Conservation (phyloP, 2,113 vertebrate species). For the Microtus oregoni region DNA sequence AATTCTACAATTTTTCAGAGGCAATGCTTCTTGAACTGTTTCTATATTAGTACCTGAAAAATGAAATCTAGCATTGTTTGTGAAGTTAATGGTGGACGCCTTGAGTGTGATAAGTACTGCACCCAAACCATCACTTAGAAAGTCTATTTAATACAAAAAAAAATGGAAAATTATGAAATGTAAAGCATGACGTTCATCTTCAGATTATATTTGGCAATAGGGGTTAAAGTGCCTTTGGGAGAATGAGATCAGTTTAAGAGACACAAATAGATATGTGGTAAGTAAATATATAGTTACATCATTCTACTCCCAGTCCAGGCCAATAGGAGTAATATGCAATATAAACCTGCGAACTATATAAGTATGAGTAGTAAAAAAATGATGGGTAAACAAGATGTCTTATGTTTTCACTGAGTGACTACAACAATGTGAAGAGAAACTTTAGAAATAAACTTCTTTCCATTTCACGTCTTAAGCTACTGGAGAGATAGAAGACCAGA, state of each 20-base stretch:
- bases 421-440: background rate
- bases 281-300: background rate
- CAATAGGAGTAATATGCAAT: background rate
- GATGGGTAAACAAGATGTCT: background rate
- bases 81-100: background rate
- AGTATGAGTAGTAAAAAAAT: background rate
- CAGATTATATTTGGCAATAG: background rate
- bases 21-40: background rate
- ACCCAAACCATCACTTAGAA: background rate
- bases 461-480: too few species aligned
- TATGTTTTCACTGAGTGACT: background rate
- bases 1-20: conserved; percentile 12
- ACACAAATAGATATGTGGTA: background rate
- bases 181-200: background rate
- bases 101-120: background rate
- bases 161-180: background rate
- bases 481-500: background rate
- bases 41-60: conserved; percentile 12
- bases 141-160: background rate
- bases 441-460: background rate
- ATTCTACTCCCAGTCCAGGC: background rate
- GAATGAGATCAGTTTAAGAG: background rate
- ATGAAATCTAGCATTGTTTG: background rate
- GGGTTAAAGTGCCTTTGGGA: background rate
- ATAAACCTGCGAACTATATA: background rate